These are phyloP conservation scores for Cinara cedri DNA, from an alignment of 2,888 invertebrate genomes.

Conservation along the genomic window DNA sequence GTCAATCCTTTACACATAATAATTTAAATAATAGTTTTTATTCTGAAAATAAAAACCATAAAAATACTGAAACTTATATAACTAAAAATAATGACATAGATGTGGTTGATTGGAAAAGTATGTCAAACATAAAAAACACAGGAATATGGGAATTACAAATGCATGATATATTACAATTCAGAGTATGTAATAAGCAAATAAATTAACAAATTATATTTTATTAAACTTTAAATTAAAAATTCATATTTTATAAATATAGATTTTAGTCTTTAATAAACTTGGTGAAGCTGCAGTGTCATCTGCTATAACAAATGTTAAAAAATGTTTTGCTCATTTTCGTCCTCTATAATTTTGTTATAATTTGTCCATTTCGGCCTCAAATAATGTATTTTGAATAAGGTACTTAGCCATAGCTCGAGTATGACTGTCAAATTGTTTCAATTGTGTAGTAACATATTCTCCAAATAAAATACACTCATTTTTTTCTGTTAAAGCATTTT, in stretches of 20 bases:
- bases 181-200: slow-evolving; percentile 11
- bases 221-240: too few species aligned
- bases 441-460: too few species aligned
- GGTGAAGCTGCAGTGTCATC: slow-evolving; percentile 41
- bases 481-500: too few species aligned
- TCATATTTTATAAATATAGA: background rate
- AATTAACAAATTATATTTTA: too few species aligned
- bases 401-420: too few species aligned
- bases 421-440: too few species aligned
- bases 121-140: slow-evolving; percentile 17
- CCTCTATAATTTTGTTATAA: too few species aligned
- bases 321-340: too few species aligned
- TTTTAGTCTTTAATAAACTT: background rate
- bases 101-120: slow-evolving; percentile 42
- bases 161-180: slow-evolving; percentile 42
- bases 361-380: too few species aligned
- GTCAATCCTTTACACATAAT: background rate
- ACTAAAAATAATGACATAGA: slow-evolving; percentile 39
- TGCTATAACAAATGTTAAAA: slow-evolving; percentile 32
- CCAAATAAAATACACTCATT: too few species aligned
- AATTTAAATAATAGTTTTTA: background rate
- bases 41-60: background rate
- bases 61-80: background rate
- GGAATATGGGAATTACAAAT: slow-evolving; percentile 26
- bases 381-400: too few species aligned